These are phyloP conservation scores for Corythornis vintsioides DNA, from an alignment of 2,113 vertebrate species.

Conservation along the genomic window DNA sequence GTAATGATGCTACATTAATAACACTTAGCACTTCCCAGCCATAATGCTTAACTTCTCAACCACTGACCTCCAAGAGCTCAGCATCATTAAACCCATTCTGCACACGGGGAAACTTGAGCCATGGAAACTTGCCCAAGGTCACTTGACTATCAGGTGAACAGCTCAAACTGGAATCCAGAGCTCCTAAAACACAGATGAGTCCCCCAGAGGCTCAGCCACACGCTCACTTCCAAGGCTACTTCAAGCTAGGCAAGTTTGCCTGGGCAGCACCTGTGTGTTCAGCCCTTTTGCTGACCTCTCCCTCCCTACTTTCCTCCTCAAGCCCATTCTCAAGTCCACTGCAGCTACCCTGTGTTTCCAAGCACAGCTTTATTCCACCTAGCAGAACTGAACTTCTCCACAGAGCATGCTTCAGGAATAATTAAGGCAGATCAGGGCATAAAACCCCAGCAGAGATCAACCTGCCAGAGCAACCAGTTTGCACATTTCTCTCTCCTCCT, in stretches of 20 bases:
- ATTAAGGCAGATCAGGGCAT: slow-evolving; percentile 21
- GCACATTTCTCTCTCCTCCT: background rate
- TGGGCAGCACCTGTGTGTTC: background rate
- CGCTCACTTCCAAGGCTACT: background rate
- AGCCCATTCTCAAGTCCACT: slow-evolving; percentile 14
- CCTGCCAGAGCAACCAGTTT: slow-evolving; percentile 20
- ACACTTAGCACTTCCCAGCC: background rate
- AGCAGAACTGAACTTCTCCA: slow-evolving; percentile 45
- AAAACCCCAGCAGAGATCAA: slow-evolving; percentile 17
- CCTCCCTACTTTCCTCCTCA: background rate
- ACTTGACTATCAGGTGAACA: background rate
- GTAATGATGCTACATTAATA: background rate
- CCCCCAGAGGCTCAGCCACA: background rate
- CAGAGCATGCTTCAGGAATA: slow-evolving; percentile 43
- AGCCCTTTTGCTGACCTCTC: background rate
- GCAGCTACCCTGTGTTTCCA: slow-evolving; percentile 31
- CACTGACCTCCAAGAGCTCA: background rate
- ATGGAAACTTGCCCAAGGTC: background rate
- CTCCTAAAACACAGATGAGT: background rate
- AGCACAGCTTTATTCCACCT: slow-evolving; percentile 36
- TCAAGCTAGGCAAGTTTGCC: background rate
- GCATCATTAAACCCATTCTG: background rate
- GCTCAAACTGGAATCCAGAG: background rate
- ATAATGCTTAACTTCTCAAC: background rate
- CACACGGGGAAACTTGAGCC: background rate